These are phyloP conservation scores for Synanthedon tipuliformis DNA, from an alignment of 2,888 invertebrate species.

Conservation along the genomic window DNA sequence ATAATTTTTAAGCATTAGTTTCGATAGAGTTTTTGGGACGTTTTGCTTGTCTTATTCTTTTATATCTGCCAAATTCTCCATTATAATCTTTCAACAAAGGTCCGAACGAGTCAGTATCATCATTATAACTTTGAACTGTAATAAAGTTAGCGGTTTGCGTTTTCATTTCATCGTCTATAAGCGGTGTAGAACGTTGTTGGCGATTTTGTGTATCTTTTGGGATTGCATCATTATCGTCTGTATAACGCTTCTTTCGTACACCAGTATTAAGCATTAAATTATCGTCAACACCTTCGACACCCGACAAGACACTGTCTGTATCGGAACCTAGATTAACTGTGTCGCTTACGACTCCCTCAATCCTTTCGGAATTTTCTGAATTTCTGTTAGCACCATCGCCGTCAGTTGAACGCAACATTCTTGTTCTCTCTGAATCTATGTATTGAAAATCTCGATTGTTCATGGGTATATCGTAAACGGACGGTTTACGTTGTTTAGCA, in stretches of 20 bases:
- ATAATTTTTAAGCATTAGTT: neutral
- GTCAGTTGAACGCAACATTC: conserved; percentile 1
- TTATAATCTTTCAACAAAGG: conserved; percentile 36
- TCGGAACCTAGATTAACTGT: conserved; percentile 43
- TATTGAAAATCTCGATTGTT: conserved; percentile 6
- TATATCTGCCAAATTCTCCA: conserved; percentile 41
- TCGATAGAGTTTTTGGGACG: conserved; percentile 7
- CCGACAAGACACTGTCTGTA: conserved; percentile 46
- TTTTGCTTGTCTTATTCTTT: conserved; percentile 50
- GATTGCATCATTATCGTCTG: conserved; percentile 11
- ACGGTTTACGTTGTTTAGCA: conserved; percentile 16
- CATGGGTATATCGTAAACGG: conserved; percentile 12
- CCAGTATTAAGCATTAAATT: conserved; percentile 48
- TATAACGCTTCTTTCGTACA: conserved; percentile 29
- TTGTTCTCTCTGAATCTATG: conserved; percentile 7
- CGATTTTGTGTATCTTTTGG: conserved; percentile 1
- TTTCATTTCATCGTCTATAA: conserved; percentile 19
- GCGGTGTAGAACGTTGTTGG: conserved; percentile 16
- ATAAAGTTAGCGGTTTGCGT: conserved; percentile 20
- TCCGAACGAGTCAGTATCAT: conserved; percentile 46
- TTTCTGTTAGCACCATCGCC: conserved; percentile 1
- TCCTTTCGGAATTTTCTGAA: conserved; percentile 10
- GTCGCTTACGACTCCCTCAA: conserved; percentile 20
- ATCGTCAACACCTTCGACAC: conserved; percentile 48
- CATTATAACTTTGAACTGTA: conserved; percentile 30